Base-by-base conservation (phyloP, 2,888 invertebrate species). In the Nomada ferruginata region DNA sequence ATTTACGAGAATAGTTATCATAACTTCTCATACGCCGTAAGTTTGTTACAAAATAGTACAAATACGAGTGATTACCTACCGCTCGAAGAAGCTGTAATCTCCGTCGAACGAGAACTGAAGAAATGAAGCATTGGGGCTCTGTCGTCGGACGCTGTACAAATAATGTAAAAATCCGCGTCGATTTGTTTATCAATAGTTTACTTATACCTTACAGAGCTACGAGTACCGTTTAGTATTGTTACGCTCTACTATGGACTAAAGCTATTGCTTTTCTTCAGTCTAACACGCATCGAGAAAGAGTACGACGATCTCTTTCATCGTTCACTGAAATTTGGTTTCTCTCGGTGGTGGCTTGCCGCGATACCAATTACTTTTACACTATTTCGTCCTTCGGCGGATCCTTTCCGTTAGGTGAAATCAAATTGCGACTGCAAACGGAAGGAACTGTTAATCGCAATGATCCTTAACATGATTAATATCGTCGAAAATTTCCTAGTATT, bases 181-280 rank as follows among this genome's bases (percentile, higher is more conserved):
- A 65, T 61, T 81, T 77, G 72, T 69, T 55, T 13, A 23, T 65
- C 57, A 65, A 73, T 73, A 73, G 65, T 47, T 72, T 64, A 73
- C 72, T 55, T 55, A 44, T 73, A 13, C n/a, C 36, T 70, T 70
- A 69, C 29, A 55, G 64, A 26, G 65, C 15, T 65, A 69, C 44
- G 64, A 42, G 26, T 52, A 57, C 61, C 65, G 73, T 47, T 76
- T 71, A 60, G 23, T 76, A 70, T 76, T 50, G 29, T 74, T 63
- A 75, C 44, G 44, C 55, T 50, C 71, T 53, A 66, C 87, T 85
- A 85, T 60, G 57, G 57, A 77, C 88, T 88, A 88, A 83, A 71
- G 65, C 89, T 88, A 88, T 88, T 88, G 89, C 88, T 88, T 84
- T 85, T 82, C 76, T 81, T 88, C 89, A 89, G 87, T 89, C 87